Evolutionary conservation across 2,797 vertebrate genomes (phyloP), one percentile per base, ranked within the genome.

Genomic region (Darevskia nairensis): DNA sequence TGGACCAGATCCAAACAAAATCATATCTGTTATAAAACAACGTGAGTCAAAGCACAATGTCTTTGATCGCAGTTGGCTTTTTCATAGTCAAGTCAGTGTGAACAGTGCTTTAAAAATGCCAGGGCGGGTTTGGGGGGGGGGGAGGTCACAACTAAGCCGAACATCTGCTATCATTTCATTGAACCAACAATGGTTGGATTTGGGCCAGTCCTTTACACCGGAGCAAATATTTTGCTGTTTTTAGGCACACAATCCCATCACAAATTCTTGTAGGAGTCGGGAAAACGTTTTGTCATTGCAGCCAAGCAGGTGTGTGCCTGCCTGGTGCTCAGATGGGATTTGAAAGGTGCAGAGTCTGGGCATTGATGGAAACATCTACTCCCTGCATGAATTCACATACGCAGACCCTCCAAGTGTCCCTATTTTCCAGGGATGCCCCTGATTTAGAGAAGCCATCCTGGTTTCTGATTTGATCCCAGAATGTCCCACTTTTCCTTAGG

Each of bases 1-100:
- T 92, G 92, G 94, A 93, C 82, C 84, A 87, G 69, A 27, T 90
- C 93, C 94, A 95, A 95, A 89, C 88, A 92, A 90, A 95, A 94
- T 78, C 84, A 74, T 91, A 76, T 68, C 83, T 91, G 91, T 90
- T 95, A 84, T 80, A 92, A 93, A 93, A 87, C 94, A 95, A 93
- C 90, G 55, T 94, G 94, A 88, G 90, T 91, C 80, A 83, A 64
- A 93, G 85, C 94, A 93, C 0, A 0, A 93, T 91, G 91, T 91
- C 93, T 93, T 91, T 94, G 93, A 94, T 94, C 94, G 59, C 86
- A 27, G 94, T 93, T 94, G 94, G 95, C 88, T 79, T 94, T 94
- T 93, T 94, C 25, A 91, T 84, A 91, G 91, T 80, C 89, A 86
- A 92, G 87, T 84, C 90, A 92, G 89, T 90, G 80, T 88, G 93